Conservation (phyloP, 1,140 invertebrate genomes). For the Zaprionus camerounensis region DNA sequence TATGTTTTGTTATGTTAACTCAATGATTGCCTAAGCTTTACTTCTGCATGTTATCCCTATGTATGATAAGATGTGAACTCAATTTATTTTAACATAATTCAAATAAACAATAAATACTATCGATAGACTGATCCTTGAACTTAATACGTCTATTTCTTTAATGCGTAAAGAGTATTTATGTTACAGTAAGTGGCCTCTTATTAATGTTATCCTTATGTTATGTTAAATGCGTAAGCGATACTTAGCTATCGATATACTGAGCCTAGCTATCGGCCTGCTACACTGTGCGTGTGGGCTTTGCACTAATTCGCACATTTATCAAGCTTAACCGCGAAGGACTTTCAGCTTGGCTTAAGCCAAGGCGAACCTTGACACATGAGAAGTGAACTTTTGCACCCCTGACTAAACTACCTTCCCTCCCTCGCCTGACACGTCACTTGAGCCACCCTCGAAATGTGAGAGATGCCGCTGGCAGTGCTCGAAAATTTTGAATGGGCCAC, state of each 20-base stretch:
- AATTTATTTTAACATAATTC: too few relatives aligned
- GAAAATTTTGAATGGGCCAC: conserved; percentile 41
- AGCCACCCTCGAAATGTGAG: conserved; percentile 37
- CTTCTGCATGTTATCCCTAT: too few relatives aligned
- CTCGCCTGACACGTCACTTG: conserved; percentile 5
- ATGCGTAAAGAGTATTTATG: too few relatives aligned
- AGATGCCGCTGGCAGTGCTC: conserved; percentile 24
- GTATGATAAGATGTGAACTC: too few relatives aligned
- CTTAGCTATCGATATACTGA: background rate
- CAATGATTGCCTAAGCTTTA: too few relatives aligned
- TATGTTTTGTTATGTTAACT: background rate
- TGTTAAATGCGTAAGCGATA: background rate
- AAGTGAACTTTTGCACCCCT: conserved; percentile 33
- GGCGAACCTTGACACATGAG: conserved; percentile 2
- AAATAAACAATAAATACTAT: too few relatives aligned
- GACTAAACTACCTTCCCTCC: background rate
- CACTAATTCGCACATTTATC: conserved; percentile 25
- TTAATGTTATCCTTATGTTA: background rate
- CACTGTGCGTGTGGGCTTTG: background rate
- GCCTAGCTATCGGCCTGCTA: background rate
- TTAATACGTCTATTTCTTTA: too few relatives aligned
- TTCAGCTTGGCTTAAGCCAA: conserved; percentile 2
- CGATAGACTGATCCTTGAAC: too few relatives aligned
- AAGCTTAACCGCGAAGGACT: conserved; percentile 15
- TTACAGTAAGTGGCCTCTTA: too few relatives aligned